Conservation (phyloP, 2,888 invertebrate genomes). For the Malacosoma neustria region DNA sequence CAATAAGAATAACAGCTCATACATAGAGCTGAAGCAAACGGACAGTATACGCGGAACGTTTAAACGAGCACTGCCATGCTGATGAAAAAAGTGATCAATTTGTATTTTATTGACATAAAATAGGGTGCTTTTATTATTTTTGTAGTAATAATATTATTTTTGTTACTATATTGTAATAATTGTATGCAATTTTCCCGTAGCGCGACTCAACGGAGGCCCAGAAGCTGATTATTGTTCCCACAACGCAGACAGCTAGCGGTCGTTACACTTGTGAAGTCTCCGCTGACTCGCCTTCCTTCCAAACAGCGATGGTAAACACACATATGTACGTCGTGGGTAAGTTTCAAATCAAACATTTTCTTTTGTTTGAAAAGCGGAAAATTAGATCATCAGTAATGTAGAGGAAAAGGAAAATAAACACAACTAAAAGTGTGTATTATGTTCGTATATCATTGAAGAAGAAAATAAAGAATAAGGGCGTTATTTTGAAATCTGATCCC, state of each 20-base stretch:
- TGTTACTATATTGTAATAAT: no score
- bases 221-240: slow-evolving; percentile 77
- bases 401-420: not conserved
- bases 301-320: slow-evolving; percentile 77
- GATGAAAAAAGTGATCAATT: no score
- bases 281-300: slow-evolving; percentile 81
- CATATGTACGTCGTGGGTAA: slow-evolving; percentile 84
- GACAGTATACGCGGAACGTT: no score
- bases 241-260: slow-evolving; percentile 78
- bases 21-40: no score
- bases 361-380: not conserved
- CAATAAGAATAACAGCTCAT: no score
- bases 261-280: slow-evolving; percentile 84
- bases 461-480: not conserved
- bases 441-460: not conserved
- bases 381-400: slow-evolving; percentile 2
- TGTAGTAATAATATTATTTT: no score
- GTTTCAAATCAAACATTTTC: slow-evolving; percentile 21
- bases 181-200: slow-evolving; percentile 21
- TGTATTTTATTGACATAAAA: no score
- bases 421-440: not conserved
- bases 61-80: no score
- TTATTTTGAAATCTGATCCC: no score
- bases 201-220: slow-evolving; percentile 55
- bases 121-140: no score